Evolutionary conservation across 2,113 vertebrate species (phyloP), one percentile per base, ranked within the genome.

Genomic region (Syngnathus floridae): DNA sequence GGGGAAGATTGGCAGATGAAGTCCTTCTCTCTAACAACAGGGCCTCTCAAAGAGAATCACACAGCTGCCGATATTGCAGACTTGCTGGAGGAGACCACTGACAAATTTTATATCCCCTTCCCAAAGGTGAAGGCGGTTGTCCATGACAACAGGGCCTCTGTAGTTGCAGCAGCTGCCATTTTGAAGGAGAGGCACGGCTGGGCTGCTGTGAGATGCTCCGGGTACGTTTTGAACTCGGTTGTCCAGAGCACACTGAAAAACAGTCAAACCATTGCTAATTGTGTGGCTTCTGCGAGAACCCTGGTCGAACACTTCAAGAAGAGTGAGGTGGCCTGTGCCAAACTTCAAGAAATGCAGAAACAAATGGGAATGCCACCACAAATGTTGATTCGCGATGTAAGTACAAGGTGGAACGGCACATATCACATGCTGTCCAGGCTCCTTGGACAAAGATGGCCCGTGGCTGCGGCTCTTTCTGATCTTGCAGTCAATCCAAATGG

Each of bases 281-380:
- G 43, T 65, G 56, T 73, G 46, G 22, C 46, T 45, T 40, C 67
- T 49, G 43, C 64, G 22, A 65, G 63, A 59, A 45, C 55, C 59
- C 62, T 78, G n/a, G 67, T 74, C 0, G 43, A 80, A 65, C 70
- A 80, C 38, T 74, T 83, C 49, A 75, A 75, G 12, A 83, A 66
- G 19, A 86, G 67, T 63, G 70, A 84, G 9, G 31, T 72, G 35
- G 74, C 71, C 43, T 64, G 65, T 48, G 52, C 55, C 3, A 81
- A 73, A 37, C 57, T 59, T 16, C 36, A 38, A 38, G 36, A 59
- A 16, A 59, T 19, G 43, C 74, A 76, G 63, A 21, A 74, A 9
- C 65, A 72, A 54, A 62, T 67, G 63, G 67, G 45, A 22, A 52
- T 17, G 17, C 35, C 13, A 2, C 6, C 41, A 0, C 13, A 61